Conservation (phyloP, 2,888 invertebrate genomes). For the Cerceris rybyensis region DNA sequence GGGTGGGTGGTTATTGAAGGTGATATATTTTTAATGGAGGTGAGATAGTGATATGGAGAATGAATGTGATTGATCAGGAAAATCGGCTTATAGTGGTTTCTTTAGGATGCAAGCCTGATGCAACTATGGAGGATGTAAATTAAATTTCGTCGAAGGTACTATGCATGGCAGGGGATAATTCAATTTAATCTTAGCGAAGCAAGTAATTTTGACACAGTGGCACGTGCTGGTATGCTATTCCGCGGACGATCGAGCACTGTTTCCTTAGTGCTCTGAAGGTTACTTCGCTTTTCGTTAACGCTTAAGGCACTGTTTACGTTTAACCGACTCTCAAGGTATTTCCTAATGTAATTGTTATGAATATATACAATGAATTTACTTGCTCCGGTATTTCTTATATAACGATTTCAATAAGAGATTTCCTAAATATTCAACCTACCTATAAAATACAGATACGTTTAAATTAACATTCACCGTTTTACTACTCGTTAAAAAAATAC, state of each 20-base stretch:
- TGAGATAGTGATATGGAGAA: neutral
- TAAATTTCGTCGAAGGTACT: slow-evolving; percentile 63
- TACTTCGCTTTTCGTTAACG: slow-evolving; percentile 29
- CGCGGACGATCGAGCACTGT: neutral
- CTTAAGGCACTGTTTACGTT: too few species aligned
- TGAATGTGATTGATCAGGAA: slow-evolving; percentile 9
- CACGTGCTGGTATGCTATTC: slow-evolving; percentile 54
- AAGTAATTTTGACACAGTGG: slow-evolving; percentile 61
- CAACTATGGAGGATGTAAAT: slow-evolving; percentile 65
- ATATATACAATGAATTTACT: too few species aligned
- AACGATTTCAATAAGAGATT: too few species aligned
- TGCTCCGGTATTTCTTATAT: too few species aligned
- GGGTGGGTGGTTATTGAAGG: too few species aligned
- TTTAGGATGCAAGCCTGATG: slow-evolving; percentile 34
- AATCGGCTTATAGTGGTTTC: slow-evolving; percentile 16
- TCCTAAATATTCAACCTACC: too few species aligned
- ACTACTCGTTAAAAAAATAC: too few species aligned
- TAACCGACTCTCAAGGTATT: too few species aligned
- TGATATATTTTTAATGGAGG: neutral
- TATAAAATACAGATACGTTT: too few species aligned
- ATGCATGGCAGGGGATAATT: slow-evolving; percentile 53
- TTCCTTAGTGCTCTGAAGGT: slow-evolving; percentile 32
- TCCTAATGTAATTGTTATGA: too few species aligned
- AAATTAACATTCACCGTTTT: too few species aligned
- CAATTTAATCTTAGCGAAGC: slow-evolving; percentile 65